These are phyloP conservation scores for Osmerus mordax DNA, from an alignment of 2,113 vertebrate species.

Conservation along the genomic window DNA sequence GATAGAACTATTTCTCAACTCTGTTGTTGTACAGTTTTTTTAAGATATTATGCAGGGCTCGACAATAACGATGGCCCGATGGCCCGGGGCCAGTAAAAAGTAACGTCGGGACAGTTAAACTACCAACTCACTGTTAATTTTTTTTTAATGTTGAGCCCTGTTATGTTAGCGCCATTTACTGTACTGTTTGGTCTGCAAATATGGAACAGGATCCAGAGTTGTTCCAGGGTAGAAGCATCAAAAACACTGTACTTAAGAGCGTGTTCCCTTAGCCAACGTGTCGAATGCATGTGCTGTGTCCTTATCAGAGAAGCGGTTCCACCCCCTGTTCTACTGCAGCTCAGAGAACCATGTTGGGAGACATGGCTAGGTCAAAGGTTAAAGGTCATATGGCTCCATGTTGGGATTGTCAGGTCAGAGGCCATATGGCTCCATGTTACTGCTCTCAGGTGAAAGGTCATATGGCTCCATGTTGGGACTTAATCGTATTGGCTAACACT, in stretches of 20 bases:
- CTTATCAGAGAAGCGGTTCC: not conserved
- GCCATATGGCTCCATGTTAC: not conserved
- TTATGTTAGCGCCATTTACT: not conserved
- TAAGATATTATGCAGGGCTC: not conserved
- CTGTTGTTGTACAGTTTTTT: too few relatives aligned
- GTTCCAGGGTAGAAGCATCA: not conserved
- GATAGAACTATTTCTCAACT: too few relatives aligned
- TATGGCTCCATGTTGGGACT: not conserved
- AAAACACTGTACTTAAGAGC: not conserved
- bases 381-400: not conserved
- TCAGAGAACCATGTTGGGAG: not conserved
- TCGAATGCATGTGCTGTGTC: not conserved
- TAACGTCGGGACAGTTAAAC: too few relatives aligned
- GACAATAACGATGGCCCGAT: too few relatives aligned
- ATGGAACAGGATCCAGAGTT: not conserved
- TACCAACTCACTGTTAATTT: too few relatives aligned
- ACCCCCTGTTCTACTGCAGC: not conserved
- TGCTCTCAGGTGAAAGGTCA: not conserved
- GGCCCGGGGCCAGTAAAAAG: too few relatives aligned
- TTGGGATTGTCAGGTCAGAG: not conserved
- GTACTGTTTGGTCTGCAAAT: not conserved
- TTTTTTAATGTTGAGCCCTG: too few relatives aligned
- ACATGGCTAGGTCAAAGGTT: not conserved
- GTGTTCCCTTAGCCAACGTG: not conserved
- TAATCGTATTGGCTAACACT: not conserved